Conservation (phyloP, 2,888 invertebrate species). For the Pediacus dermestoides region DNA sequence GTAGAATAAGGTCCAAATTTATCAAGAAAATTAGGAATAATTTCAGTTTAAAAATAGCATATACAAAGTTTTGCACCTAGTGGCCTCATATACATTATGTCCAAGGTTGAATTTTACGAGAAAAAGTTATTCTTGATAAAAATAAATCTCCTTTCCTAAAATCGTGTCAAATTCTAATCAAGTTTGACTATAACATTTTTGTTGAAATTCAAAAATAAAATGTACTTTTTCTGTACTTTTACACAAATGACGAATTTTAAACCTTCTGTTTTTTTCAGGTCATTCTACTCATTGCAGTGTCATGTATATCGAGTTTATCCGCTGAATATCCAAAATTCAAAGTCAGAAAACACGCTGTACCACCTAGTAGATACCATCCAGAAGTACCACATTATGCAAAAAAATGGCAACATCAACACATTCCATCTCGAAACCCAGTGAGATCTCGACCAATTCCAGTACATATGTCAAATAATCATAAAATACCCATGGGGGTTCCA, state of each 20-base stretch:
- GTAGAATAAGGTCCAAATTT: no score
- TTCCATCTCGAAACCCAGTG: constrained; percentile 19
- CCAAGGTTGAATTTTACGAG: no score
- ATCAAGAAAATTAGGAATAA: no score
- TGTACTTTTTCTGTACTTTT: not conserved
- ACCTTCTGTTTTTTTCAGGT: constrained; percentile 22
- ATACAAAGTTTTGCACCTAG: no score
- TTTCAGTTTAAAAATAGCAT: no score
- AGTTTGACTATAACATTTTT: no score
- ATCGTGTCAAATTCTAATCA: no score
- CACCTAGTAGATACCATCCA: no score
- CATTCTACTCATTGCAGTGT: constrained; percentile 20
- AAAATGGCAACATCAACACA: constrained; percentile 35
- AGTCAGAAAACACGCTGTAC: no score
- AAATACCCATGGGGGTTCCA: constrained; percentile 27
- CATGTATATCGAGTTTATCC: not conserved
- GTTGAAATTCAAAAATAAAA: not conserved
- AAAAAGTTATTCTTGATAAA: no score
- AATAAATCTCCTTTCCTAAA: no score
- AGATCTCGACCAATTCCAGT: constrained; percentile 30
- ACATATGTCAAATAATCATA: constrained; percentile 31
- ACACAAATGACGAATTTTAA: not conserved
- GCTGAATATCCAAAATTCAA: constrained; percentile 25
- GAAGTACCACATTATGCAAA: constrained; percentile 19
- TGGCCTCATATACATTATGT: no score